Percentiles rank a stretch among this genome's conserved stretches.
phyloP scores from a whole-genome alignment of 2,113 vertebrate genomes.

The Anoplopoma fimbria region DNA sequence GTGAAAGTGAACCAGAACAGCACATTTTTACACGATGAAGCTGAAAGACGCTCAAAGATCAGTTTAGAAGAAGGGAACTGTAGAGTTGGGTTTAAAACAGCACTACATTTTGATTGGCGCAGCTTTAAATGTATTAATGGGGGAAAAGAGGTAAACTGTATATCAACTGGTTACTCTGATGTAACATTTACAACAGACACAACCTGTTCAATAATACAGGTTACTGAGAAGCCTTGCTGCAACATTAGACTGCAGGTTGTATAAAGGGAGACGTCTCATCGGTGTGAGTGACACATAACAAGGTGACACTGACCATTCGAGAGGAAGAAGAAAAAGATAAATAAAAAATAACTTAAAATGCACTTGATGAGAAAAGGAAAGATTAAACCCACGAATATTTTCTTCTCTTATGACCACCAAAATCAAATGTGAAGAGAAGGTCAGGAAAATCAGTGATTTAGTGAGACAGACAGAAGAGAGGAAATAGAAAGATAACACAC shows the following conservation, averaged over 20 bases:
- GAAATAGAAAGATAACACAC: neutral
- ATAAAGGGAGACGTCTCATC: constrained; percentile 38
- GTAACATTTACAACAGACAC: constrained; percentile 42
- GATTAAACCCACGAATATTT: too few relatives aligned
- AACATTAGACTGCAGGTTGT: constrained; percentile 50
- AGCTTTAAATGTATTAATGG: neutral
- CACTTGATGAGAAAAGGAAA: constrained; percentile 33
- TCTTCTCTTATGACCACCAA: neutral
- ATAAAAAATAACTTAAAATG: neutral
- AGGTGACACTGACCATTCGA: constrained; percentile 29
- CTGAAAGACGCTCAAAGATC: neutral
- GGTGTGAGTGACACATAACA: constrained; percentile 42
- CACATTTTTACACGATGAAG: neutral
- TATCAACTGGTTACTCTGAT: constrained; percentile 1
- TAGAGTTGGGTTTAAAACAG: neutral
- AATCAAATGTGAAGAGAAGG: neutral
- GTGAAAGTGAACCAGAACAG: neutral
- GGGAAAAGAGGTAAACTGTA: neutral
- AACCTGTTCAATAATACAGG: constrained; percentile 60
- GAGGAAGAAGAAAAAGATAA: constrained; percentile 1
- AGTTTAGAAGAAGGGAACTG: neutral
- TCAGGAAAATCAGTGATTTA: neutral
- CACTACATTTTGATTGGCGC: neutral
- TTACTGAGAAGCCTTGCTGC: constrained; percentile 26
- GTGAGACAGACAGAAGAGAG: neutral